phyloP scores from a whole-genome alignment of 2,113 vertebrate species.

The Emberiza fucata region DNA sequence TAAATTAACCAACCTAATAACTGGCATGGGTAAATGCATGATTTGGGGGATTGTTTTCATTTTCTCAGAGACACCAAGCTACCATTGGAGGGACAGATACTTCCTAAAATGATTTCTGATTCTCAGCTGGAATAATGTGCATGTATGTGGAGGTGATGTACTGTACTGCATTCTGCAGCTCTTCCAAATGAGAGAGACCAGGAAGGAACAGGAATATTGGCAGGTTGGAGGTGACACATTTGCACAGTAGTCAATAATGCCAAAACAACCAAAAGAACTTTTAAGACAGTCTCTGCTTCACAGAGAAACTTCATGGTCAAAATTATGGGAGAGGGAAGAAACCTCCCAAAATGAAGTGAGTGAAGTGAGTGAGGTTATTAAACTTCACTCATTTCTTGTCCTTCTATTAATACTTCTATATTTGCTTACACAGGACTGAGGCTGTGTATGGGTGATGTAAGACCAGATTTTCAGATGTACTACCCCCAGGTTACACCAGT shows the following conservation, averaged over 20 bases:
- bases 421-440: constrained; percentile 1
- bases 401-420: background rate
- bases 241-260: background rate
- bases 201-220: background rate
- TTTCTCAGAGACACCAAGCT: background rate
- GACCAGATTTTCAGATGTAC: constrained; percentile 43
- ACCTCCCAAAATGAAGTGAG: background rate
- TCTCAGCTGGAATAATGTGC: background rate
- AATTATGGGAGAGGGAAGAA: background rate
- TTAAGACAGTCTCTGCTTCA: background rate
- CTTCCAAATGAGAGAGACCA: background rate
- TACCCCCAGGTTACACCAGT: background rate
- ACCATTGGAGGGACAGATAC: background rate
- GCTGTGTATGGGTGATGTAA: background rate
- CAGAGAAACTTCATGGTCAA: background rate
- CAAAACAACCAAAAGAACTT: background rate
- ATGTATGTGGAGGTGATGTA: background rate
- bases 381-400: background rate
- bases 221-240: background rate
- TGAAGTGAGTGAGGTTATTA: background rate
- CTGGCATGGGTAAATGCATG: background rate
- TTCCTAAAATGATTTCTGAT: background rate
- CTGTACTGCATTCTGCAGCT: background rate
- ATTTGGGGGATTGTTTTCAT: background rate
- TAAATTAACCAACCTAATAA: background rate